Conservation (phyloP, 2,888 invertebrate species). For the Corbicula japonica region DNA sequence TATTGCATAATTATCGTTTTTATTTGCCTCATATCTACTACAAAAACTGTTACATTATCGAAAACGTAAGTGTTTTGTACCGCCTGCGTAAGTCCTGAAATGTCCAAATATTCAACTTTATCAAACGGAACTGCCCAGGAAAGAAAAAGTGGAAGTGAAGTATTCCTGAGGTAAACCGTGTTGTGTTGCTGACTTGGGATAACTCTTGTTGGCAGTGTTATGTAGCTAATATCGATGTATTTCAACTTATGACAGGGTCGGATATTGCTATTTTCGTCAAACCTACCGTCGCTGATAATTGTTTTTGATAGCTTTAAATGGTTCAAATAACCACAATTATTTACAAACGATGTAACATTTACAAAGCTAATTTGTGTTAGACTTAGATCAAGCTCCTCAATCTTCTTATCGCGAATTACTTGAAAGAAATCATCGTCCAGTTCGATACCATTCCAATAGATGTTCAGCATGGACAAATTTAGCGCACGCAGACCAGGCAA, state of each 20-base stretch:
- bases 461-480: slow-evolving; percentile 11
- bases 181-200: not conserved
- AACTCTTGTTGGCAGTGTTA: not conserved
- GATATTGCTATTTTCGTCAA: not conserved
- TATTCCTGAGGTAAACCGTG: not conserved
- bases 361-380: not conserved
- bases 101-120: slow-evolving; percentile 9
- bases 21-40: not conserved
- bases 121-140: not conserved
- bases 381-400: slow-evolving; percentile 11
- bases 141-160: not conserved
- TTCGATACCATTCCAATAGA: not conserved
- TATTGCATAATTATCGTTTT: slow-evolving; percentile 3
- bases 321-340: slow-evolving; percentile 5
- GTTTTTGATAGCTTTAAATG: not conserved
- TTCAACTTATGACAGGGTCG: not conserved
- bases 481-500: not conserved
- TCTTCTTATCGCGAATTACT: not conserved
- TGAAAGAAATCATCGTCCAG: slow-evolving; percentile 2
- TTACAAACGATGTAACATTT: not conserved
- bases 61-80: not conserved
- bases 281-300: not conserved
- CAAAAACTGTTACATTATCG: not conserved
- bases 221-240: not conserved
- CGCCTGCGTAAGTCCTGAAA: not conserved